Percentiles rank a stretch among this genome's conserved stretches.
These are phyloP conservation scores for Papilio protenor DNA, from an alignment of 2,888 invertebrate species.

Conservation along the genomic window DNA sequence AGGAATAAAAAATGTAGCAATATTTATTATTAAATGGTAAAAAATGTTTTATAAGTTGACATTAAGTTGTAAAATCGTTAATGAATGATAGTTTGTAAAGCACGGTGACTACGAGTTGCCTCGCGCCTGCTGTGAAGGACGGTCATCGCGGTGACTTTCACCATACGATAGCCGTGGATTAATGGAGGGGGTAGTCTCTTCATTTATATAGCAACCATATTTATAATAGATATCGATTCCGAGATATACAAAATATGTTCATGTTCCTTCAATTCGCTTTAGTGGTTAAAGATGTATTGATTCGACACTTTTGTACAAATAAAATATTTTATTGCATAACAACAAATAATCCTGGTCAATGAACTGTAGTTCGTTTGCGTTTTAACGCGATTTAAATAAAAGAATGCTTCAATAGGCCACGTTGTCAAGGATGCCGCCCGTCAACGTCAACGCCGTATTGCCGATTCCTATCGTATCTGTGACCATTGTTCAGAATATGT, in stretches of 20 bases:
- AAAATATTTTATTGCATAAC: constrained; percentile 34
- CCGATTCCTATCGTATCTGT: constrained; percentile 78
- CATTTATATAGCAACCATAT: constrained; percentile 16
- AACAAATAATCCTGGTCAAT: constrained; percentile 34
- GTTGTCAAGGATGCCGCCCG: constrained; percentile 58
- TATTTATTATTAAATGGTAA: not conserved
- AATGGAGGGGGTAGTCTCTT: constrained; percentile 27
- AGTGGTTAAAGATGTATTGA: not conserved
- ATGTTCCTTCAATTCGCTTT: not conserved
- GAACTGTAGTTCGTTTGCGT: constrained; percentile 51
- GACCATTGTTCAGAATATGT: constrained; percentile 83
- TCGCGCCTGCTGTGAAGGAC: constrained; percentile 45
- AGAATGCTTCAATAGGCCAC: constrained; percentile 67
- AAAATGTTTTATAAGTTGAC: not conserved
- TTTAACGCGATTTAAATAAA: constrained; percentile 65
- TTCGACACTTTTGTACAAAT: not conserved
- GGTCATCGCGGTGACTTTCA: constrained; percentile 45
- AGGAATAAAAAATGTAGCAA: not conserved
- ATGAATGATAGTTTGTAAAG: constrained; percentile 24
- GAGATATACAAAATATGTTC: not conserved
- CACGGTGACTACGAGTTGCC: constrained; percentile 8
- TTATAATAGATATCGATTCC: constrained; percentile 14
- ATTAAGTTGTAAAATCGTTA: constrained; percentile 14
- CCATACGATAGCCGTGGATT: constrained; percentile 27
- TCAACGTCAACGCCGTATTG: constrained; percentile 75